phyloP scores from a whole-genome alignment of 1,140 invertebrate genomes.

The Drosophila athabasca region DNA sequence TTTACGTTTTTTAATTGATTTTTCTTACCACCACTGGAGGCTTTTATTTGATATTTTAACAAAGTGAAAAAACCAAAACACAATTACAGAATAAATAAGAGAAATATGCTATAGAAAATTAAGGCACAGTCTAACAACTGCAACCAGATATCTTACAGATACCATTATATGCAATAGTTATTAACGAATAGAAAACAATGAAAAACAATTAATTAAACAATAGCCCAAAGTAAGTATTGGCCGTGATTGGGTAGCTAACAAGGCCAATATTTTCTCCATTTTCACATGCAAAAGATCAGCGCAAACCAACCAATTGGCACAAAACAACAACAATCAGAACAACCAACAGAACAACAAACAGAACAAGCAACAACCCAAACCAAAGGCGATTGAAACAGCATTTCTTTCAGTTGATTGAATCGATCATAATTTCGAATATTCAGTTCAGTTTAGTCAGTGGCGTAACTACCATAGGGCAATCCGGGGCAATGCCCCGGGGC shows the following conservation, averaged over 20 bases:
- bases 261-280: constrained; percentile 81
- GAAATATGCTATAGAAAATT: constrained; percentile 58
- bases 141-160: constrained; percentile 48
- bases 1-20: constrained; percentile 45
- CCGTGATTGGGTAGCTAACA: constrained; percentile 49
- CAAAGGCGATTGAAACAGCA: constrained; percentile 37
- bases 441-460: not conserved
- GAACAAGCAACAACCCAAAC: constrained; percentile 9
- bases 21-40: constrained; percentile 45
- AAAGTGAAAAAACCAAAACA: constrained; percentile 18
- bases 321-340: constrained; percentile 25
- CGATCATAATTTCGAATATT: constrained; percentile 9
- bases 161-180: constrained; percentile 69
- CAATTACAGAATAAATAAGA: constrained; percentile 19
- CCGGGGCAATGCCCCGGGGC: no score
- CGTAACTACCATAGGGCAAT: no score
- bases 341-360: constrained; percentile 15
- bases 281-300: constrained; percentile 72
- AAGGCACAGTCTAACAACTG: constrained; percentile 65
- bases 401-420: constrained; percentile 10
- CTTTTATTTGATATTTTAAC: constrained; percentile 53
- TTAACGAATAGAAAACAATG: constrained; percentile 49
- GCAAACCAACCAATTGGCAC: constrained; percentile 46
- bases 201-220: constrained; percentile 63
- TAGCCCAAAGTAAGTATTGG: constrained; percentile 83